phyloP scores from a whole-genome alignment of 2,888 invertebrate species.

The Elysia crispata region DNA sequence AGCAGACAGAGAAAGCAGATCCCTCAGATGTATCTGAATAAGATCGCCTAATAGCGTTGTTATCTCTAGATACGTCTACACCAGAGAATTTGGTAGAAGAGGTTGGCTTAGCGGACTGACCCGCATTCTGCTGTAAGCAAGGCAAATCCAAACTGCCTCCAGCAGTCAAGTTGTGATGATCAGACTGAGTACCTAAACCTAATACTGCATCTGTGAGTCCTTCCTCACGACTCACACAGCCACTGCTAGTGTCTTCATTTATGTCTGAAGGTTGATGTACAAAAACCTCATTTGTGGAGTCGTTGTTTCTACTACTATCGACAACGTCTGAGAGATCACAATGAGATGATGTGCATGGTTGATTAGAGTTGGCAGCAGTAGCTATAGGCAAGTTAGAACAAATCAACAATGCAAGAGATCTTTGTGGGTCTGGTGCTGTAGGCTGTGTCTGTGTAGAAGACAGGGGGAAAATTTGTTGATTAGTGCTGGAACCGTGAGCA shows the following conservation, averaged over 20 bases:
- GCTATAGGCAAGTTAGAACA: not conserved
- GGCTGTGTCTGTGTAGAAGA: not conserved
- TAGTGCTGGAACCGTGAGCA: not conserved
- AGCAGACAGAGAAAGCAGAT: slow-evolving; percentile 64
- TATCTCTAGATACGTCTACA: not conserved
- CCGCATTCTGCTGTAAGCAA: not conserved
- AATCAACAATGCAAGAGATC: not conserved
- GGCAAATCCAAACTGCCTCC: not conserved
- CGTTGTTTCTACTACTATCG: not conserved
- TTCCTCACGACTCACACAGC: too few relatives aligned
- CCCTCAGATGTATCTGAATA: slow-evolving; percentile 58
- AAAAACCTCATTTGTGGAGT: not conserved
- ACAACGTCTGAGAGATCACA: not conserved
- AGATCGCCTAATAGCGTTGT: slow-evolving; percentile 51
- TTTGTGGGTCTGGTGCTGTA: not conserved
- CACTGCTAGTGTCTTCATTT: too few relatives aligned
- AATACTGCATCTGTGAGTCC: too few relatives aligned
- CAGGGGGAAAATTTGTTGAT: too few relatives aligned
- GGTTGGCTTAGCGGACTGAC: not conserved
- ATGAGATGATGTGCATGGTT: not conserved
- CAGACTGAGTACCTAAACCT: not conserved
- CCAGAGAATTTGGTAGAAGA: not conserved
- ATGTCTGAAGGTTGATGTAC: too few relatives aligned
- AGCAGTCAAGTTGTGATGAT: not conserved
- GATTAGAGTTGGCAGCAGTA: not conserved